A percentile compares a stretch with the other conserved stretches of the same genome.
These are phyloP conservation scores for Idaea straminata DNA, from an alignment of 2,888 invertebrate species.

Conservation along the genomic window DNA sequence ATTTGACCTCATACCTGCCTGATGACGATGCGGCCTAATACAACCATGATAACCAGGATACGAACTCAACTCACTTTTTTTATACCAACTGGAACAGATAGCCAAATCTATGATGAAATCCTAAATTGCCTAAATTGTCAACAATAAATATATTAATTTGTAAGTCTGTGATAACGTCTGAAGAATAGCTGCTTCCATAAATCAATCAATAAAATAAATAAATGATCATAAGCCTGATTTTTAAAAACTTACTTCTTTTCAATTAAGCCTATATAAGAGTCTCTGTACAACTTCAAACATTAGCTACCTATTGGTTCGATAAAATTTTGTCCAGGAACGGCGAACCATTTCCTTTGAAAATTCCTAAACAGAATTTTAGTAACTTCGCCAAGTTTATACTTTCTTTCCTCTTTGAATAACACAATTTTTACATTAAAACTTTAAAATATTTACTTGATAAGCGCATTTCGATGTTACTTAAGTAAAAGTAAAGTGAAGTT, in stretches of 20 bases:
- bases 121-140: too few relatives aligned
- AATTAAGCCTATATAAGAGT: neutral
- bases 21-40: too few relatives aligned
- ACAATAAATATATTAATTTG: too few relatives aligned
- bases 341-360: neutral
- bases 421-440: slow-evolving; percentile 56
- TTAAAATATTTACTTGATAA: slow-evolving; percentile 46
- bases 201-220: neutral
- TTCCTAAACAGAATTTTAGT: slow-evolving; percentile 20
- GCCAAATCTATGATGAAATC: too few relatives aligned
- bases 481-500: neutral
- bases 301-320: neutral
- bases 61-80: too few relatives aligned
- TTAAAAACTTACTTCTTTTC: neutral
- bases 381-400: slow-evolving; percentile 22
- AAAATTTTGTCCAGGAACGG: neutral
- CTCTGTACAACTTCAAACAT: slow-evolving; percentile 5
- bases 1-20: too few relatives aligned
- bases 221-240: neutral
- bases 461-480: slow-evolving; percentile 29
- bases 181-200: neutral
- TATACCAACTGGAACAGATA: too few relatives aligned
- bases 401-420: slow-evolving; percentile 33
- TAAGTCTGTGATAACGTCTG: too few relatives aligned
- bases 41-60: too few relatives aligned